Percentiles rank a stretch among this genome's conserved stretches.
phyloP scores from a whole-genome alignment of 92 coral and sea anemone species.

The Actinostola sp. region DNA sequence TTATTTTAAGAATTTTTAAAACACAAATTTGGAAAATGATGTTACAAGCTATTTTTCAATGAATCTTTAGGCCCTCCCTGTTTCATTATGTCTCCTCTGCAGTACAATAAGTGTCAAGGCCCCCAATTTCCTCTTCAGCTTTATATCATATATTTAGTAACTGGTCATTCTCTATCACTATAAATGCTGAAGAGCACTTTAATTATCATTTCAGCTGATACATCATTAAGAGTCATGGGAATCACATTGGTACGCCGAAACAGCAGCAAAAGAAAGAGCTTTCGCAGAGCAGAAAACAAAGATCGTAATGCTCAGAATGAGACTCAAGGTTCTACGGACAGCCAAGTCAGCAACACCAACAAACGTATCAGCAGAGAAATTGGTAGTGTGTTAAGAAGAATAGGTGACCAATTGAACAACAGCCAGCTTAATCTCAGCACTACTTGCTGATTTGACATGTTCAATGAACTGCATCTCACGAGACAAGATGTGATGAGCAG shows the following conservation, averaged over 20 bases:
- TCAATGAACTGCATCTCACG: background rate
- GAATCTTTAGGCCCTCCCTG: too few relatives aligned
- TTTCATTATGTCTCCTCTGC: too few relatives aligned
- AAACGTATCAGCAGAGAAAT: slow-evolving; percentile 77
- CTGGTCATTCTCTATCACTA: background rate
- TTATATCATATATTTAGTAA: background rate
- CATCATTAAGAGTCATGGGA: slow-evolving; percentile 74
- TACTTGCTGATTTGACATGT: slow-evolving; percentile 24
- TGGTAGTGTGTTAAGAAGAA: slow-evolving; percentile 85
- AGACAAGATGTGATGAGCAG: background rate
- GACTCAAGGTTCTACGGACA: slow-evolving; percentile 59
- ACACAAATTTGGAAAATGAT: too few relatives aligned
- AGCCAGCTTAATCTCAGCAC: slow-evolving; percentile 74
- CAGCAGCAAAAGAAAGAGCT: slow-evolving; percentile 94
- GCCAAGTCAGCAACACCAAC: slow-evolving; percentile 53
- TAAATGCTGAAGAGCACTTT: too few relatives aligned
- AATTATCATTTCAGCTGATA: slow-evolving; percentile 6
- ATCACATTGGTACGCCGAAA: slow-evolving; percentile 83
- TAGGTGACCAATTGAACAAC: slow-evolving; percentile 93
- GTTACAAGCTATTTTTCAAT: too few relatives aligned
- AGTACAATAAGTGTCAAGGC: too few relatives aligned
- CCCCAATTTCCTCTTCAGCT: background rate
- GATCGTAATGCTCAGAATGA: slow-evolving; percentile 71
- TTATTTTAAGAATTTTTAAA: too few relatives aligned
- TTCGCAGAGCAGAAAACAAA: slow-evolving; percentile 84